phyloP scores from a whole-genome alignment of 2,888 invertebrate genomes.

The Sphecodes monilicornis region DNA sequence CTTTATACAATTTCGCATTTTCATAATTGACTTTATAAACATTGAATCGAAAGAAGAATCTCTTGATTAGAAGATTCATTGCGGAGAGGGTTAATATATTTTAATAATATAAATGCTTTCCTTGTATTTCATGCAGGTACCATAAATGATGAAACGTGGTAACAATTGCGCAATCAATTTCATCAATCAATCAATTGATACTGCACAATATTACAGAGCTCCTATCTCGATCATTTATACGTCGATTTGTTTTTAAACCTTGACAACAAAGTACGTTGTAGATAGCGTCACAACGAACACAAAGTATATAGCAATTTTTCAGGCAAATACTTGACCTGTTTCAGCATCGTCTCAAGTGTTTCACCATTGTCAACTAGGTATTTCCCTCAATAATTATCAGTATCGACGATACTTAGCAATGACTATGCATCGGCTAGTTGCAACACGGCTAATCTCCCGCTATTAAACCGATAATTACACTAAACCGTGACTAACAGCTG shows the following conservation, averaged over 20 bases:
- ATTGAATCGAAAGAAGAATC: too few species aligned
- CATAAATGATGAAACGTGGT: too few species aligned
- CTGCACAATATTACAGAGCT: not conserved
- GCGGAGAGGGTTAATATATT: too few species aligned
- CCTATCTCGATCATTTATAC: too few species aligned
- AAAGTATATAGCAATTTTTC: not conserved
- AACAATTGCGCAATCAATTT: too few species aligned
- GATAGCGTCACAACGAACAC: not conserved
- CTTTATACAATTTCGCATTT: too few species aligned
- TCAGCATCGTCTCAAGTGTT: not conserved
- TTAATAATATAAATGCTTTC: too few species aligned
- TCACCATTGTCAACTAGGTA: not conserved
- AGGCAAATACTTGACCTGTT: not conserved
- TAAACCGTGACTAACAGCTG: not conserved
- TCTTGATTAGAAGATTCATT: too few species aligned
- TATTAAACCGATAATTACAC: slow-evolving; percentile 7
- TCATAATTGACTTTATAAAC: too few species aligned
- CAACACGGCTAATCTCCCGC: not conserved
- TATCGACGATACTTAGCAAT: not conserved
- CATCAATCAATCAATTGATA: too few species aligned
- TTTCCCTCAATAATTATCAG: not conserved
- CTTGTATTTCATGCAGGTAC: too few species aligned
- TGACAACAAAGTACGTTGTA: not conserved
- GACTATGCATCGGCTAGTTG: not conserved
- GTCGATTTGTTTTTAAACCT: not conserved